Conservation (phyloP, 2,797 vertebrate genomes). For the Sebastes kiyomatsui region DNA sequence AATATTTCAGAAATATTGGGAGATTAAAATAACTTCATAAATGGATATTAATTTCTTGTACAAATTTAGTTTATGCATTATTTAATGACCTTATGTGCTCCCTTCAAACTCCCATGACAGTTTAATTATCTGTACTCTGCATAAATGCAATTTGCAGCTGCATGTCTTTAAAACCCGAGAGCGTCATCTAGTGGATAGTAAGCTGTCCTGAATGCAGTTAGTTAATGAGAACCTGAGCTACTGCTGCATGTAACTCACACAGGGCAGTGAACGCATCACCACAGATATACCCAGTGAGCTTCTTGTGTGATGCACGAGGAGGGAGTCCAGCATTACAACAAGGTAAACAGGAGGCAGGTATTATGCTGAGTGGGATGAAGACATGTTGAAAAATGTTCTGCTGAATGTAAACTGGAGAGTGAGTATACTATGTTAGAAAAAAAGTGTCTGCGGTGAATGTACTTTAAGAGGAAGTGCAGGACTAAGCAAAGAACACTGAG, state of each 20-base stretch:
- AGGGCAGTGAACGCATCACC: conserved; percentile 10
- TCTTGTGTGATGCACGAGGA: not conserved
- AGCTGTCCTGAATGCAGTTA: conserved; percentile 25
- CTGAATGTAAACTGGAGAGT: not conserved
- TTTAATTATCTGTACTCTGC: conserved; percentile 25
- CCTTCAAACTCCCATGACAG: not conserved
- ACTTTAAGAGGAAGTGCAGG: not conserved
- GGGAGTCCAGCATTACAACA: not conserved
- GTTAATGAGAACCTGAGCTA: conserved; percentile 7
- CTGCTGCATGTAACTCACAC: not conserved
- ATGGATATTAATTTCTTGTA: not conserved
- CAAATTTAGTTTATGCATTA: not conserved
- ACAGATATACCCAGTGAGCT: not conserved
- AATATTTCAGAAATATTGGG: not conserved
- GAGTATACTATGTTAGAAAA: conserved; percentile 4
- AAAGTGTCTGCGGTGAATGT: not conserved
- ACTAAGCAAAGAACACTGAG: conserved; percentile 3
- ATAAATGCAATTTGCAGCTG: conserved; percentile 31
- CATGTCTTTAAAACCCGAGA: conserved; percentile 74
- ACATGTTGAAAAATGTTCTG: not conserved
- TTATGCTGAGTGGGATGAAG: not conserved
- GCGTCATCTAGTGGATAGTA: conserved; percentile 81
- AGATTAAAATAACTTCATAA: not conserved
- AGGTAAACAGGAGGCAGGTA: not conserved
- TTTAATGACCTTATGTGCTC: not conserved